Percentiles rank a stretch among this genome's conserved stretches.
These are phyloP conservation scores for Lucilia cuprina DNA, from an alignment of 1,140 invertebrate genomes.

Conservation along the genomic window DNA sequence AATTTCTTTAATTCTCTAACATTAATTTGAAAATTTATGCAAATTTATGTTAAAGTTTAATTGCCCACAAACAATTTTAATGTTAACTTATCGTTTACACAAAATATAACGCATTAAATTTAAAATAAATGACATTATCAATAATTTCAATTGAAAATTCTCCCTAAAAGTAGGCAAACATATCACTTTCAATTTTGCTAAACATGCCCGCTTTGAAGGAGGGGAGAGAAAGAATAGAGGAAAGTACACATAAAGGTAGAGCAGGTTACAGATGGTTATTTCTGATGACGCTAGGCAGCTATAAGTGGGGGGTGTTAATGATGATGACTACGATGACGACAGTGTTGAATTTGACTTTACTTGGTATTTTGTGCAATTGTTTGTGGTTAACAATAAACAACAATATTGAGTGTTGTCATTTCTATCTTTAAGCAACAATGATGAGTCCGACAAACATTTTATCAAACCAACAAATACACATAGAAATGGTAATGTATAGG, in stretches of 20 bases:
- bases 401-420: conserved; percentile 10
- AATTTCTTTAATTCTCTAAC: too few relatives aligned
- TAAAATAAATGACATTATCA: too few relatives aligned
- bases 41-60: too few relatives aligned
- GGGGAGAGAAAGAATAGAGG: not conserved
- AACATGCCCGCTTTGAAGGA: not conserved
- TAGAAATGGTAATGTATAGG: not conserved
- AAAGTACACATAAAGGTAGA: not conserved
- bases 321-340: not conserved
- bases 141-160: too few relatives aligned
- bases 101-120: too few relatives aligned
- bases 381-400: not conserved
- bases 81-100: too few relatives aligned
- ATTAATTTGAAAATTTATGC: too few relatives aligned
- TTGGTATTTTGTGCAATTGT: not conserved
- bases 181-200: not conserved
- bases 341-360: not conserved
- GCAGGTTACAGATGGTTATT: not conserved
- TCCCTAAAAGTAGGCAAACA: not conserved
- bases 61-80: too few relatives aligned
- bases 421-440: not conserved
- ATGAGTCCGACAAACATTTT: too few relatives aligned
- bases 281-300: not conserved
- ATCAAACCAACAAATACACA: not conserved
- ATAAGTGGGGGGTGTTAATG: not conserved